A percentile compares a stretch with the other conserved stretches of the same genome.
Evolutionary conservation across 2,113 vertebrate genomes (phyloP).

Genomic region (Oxyura jamaicensis): DNA sequence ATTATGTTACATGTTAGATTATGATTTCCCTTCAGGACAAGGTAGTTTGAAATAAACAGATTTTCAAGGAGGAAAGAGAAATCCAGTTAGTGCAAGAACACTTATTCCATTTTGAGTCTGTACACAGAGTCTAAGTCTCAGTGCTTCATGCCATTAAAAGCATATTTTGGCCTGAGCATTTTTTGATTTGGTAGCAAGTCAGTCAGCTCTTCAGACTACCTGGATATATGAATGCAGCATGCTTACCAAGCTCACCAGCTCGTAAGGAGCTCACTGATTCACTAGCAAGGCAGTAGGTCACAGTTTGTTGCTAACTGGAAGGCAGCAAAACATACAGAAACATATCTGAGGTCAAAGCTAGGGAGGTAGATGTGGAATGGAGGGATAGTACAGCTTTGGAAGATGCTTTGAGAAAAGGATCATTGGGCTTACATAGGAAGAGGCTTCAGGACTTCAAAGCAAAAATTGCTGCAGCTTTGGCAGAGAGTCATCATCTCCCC

Average conservation of each 20-base stretch:
- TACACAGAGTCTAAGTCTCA: not conserved
- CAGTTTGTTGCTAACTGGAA: not conserved
- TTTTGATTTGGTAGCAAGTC: not conserved
- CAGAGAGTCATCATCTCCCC: not conserved
- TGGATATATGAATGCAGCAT: not conserved
- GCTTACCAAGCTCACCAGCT: not conserved
- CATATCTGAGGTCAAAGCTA: accelerated
- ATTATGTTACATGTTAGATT: not conserved
- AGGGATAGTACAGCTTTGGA: not conserved
- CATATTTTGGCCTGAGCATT: not conserved
- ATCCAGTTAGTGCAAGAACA: not conserved
- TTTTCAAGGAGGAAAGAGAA: slow-evolving; percentile 30
- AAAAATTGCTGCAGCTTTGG: not conserved
- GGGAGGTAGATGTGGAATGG: not conserved
- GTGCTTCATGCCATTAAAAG: not conserved
- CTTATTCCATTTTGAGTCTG: not conserved
- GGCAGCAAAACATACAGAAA: not conserved
- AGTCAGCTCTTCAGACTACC: not conserved
- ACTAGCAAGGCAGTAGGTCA: not conserved
- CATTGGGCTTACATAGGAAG: not conserved
- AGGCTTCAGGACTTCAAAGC: not conserved
- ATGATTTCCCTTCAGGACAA: not conserved
- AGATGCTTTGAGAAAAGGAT: not conserved
- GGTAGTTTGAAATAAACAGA: slow-evolving; percentile 2
- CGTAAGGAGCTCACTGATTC: not conserved